Evolutionary conservation across 2,888 invertebrate species (phyloP).

Genomic region (Strigamia crassipes): DNA sequence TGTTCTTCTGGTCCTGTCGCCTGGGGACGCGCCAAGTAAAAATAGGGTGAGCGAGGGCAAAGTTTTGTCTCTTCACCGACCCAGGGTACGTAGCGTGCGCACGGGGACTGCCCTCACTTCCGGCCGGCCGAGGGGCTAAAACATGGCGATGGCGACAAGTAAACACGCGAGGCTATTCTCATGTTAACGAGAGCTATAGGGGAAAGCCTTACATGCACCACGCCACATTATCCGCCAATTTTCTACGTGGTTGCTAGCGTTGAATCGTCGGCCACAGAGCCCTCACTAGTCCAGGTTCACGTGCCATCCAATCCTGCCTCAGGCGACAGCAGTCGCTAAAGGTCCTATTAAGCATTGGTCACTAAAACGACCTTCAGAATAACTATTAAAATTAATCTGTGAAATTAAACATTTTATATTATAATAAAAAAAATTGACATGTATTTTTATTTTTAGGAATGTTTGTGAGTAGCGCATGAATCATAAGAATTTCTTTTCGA

Average conservation of each 20-base stretch:
- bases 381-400: background rate
- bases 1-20: conserved; percentile 28
- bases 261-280: conserved; percentile 36
- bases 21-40: background rate
- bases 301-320: conserved; percentile 4
- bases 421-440: too few relatives aligned
- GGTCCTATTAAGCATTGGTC: background rate
- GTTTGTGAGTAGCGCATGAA: background rate
- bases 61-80: conserved; percentile 28
- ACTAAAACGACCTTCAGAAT: conserved; percentile 4
- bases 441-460: background rate
- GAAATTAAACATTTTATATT: background rate
- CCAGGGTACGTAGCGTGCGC: conserved; percentile 26
- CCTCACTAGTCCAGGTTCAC: background rate
- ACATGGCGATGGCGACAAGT: conserved; percentile 30
- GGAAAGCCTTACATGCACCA: conserved; percentile 24
- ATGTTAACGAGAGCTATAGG: conserved; percentile 39
- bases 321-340: background rate
- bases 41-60: conserved; percentile 27
- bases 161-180: conserved; percentile 44
- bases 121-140: conserved; percentile 26
- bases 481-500: background rate
- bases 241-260: conserved; percentile 45
- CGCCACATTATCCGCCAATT: conserved; percentile 44
- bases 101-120: conserved; percentile 25